Evolutionary conservation across 2,797 vertebrate species (phyloP).

Genomic region (Phoxinus dragarum): DNA sequence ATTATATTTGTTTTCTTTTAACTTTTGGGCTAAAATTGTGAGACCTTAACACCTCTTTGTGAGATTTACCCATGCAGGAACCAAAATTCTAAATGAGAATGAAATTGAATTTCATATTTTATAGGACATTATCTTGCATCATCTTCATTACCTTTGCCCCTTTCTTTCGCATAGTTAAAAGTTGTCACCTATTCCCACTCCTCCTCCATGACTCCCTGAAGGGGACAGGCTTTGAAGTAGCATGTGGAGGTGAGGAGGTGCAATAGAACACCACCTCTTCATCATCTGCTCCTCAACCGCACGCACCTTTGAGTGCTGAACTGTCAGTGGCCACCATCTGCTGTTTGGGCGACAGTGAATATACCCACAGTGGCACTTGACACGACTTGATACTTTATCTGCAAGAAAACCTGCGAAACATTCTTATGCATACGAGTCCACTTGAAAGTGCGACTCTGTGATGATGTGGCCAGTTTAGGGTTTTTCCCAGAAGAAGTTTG

Average conservation of each 20-base stretch:
- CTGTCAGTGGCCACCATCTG: constrained; percentile 71
- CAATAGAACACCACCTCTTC: constrained; percentile 68
- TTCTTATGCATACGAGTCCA: constrained; percentile 9
- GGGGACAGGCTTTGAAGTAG: constrained; percentile 61
- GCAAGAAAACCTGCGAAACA: constrained; percentile 15
- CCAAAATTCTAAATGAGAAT: not conserved
- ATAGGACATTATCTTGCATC: not conserved
- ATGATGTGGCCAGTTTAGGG: constrained; percentile 25
- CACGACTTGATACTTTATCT: constrained; percentile 44
- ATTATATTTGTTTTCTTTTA: not conserved
- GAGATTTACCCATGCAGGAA: not conserved
- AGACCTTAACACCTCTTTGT: not conserved
- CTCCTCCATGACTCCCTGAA: constrained; percentile 38
- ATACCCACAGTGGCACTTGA: constrained; percentile 54
- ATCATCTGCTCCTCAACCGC: constrained; percentile 67
- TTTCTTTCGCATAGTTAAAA: not conserved
- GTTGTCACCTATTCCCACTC: constrained; percentile 7
- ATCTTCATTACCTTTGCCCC: not conserved
- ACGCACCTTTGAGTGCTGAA: constrained; percentile 66
- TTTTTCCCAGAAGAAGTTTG: constrained; percentile 17
- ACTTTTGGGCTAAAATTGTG: not conserved
- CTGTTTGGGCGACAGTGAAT: constrained; percentile 64
- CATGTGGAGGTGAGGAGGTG: constrained; percentile 53
- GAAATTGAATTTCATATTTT: not conserved
- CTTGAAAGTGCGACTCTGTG: constrained; percentile 7